These are phyloP conservation scores for Eucera pruinosa DNA, from an alignment of 2,888 invertebrate genomes.

Conservation along the genomic window DNA sequence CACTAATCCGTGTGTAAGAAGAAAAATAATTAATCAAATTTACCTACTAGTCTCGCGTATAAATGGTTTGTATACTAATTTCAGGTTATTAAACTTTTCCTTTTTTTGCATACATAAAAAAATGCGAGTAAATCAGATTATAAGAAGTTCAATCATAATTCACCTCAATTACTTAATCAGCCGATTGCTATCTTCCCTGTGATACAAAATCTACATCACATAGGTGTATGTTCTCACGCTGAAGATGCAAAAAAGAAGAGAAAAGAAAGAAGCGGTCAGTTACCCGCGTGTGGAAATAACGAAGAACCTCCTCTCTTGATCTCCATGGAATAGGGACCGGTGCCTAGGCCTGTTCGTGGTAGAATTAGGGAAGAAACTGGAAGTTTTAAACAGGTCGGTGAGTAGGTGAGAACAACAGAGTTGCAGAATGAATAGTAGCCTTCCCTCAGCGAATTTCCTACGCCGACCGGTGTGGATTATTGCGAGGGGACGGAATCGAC, in stretches of 20 bases:
- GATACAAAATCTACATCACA: not conserved
- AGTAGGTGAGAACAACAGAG: constrained; percentile 67
- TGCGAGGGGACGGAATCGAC: constrained; percentile 74
- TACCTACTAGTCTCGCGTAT: too few species aligned
- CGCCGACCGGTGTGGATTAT: constrained; percentile 70
- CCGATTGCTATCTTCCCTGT: too few species aligned
- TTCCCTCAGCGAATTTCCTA: constrained; percentile 29
- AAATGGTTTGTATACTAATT: not conserved
- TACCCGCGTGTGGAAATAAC: constrained; percentile 8
- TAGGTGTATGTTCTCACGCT: not conserved
- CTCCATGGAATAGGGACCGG: constrained; percentile 3
- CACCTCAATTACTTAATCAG: not conserved
- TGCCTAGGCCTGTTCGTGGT: constrained; percentile 23
- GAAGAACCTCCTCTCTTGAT: not conserved
- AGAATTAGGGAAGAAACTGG: constrained; percentile 56
- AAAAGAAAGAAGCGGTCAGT: too few species aligned
- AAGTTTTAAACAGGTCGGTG: constrained; percentile 52
- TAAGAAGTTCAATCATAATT: not conserved
- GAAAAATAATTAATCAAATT: not conserved
- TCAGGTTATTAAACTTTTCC: not conserved
- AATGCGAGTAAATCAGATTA: not conserved
- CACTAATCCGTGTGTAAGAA: not conserved
- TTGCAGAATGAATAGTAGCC: constrained; percentile 39
- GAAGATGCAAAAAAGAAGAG: not conserved
- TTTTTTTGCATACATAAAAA: too few species aligned